A percentile compares a stretch with the other conserved stretches of the same genome.
Evolutionary conservation across 2,113 vertebrate genomes (phyloP).

Genomic region (Nothobranchius furzeri): DNA sequence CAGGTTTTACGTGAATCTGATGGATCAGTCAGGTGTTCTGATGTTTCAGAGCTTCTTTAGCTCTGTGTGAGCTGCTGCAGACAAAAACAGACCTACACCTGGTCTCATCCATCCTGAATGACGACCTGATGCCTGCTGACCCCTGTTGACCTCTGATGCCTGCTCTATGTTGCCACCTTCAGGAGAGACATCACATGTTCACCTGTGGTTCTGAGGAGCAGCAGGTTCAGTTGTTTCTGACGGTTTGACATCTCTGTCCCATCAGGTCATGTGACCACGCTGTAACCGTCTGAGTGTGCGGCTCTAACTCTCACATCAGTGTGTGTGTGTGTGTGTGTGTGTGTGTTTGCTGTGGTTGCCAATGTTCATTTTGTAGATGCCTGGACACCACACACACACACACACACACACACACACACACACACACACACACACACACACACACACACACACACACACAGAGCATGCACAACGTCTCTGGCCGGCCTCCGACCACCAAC

Average conservation of each 20-base stretch:
- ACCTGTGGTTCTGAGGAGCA: background rate
- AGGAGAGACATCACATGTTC: background rate
- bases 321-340: background rate
- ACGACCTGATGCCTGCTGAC: too few species aligned
- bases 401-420: background rate
- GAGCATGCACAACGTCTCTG: constrained; percentile 12
- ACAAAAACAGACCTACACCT: too few species aligned
- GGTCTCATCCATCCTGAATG: too few species aligned
- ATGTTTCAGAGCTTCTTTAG: too few species aligned
- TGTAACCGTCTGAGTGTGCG: background rate
- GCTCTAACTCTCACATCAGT: background rate
- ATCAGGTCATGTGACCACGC: background rate
- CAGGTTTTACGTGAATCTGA: too few species aligned
- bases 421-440: constrained; percentile 1
- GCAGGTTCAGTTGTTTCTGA: background rate
- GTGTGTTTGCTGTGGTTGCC: constrained; percentile 69
- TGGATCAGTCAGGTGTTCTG: too few species aligned
- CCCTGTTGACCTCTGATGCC: too few species aligned
- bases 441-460: constrained; percentile 8
- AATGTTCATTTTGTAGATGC: constrained; percentile 47
- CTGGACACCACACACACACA: constrained; percentile 21
- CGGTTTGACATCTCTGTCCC: background rate
- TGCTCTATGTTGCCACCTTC: too few species aligned
- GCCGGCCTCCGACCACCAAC: constrained; percentile 62
- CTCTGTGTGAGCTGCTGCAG: too few species aligned